Conservation (phyloP, 2,888 invertebrate genomes). For the Perdita meconis region DNA sequence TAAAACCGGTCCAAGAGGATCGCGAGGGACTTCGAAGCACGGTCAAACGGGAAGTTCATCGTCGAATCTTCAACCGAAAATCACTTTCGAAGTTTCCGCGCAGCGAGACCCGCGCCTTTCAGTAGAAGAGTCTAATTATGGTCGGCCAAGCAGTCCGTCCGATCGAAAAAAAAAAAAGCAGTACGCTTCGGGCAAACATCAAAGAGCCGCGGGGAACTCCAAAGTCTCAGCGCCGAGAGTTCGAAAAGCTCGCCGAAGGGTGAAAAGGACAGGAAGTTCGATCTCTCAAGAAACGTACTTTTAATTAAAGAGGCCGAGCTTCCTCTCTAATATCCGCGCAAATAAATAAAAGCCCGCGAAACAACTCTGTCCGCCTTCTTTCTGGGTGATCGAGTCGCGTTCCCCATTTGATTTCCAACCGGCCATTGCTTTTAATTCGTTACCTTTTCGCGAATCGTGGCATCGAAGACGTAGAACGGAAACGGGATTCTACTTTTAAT, state of each 20-base stretch:
- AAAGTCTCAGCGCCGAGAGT: slow-evolving; percentile 14
- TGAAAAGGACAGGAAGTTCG: slow-evolving; percentile 8
- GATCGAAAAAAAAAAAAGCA: slow-evolving; percentile 9
- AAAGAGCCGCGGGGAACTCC: slow-evolving; percentile 1
- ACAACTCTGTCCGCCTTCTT: slow-evolving; percentile 1
- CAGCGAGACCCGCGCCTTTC: slow-evolving; percentile 4
- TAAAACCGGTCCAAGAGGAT: too few relatives aligned
- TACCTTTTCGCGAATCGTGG: background rate
- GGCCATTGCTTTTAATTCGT: slow-evolving; percentile 39
- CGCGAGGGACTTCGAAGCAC: background rate
- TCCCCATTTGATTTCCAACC: slow-evolving; percentile 32
- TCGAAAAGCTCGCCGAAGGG: slow-evolving; percentile 25
- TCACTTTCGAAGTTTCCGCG: background rate
- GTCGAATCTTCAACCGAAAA: background rate
- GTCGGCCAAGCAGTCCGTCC: background rate
- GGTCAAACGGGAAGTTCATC: background rate
- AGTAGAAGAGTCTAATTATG: slow-evolving; percentile 19
- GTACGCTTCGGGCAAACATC: background rate
- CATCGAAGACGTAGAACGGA: background rate
- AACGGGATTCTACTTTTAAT: slow-evolving; percentile 43
- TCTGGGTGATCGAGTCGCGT: slow-evolving; percentile 29
- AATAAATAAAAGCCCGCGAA: slow-evolving; percentile 31
- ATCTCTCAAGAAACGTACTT: slow-evolving; percentile 45
- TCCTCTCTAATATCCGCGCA: slow-evolving; percentile 21
- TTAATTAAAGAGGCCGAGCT: slow-evolving; percentile 48